Base-by-base conservation (phyloP, 2,113 vertebrate species). In the Mus musculus region DNA sequence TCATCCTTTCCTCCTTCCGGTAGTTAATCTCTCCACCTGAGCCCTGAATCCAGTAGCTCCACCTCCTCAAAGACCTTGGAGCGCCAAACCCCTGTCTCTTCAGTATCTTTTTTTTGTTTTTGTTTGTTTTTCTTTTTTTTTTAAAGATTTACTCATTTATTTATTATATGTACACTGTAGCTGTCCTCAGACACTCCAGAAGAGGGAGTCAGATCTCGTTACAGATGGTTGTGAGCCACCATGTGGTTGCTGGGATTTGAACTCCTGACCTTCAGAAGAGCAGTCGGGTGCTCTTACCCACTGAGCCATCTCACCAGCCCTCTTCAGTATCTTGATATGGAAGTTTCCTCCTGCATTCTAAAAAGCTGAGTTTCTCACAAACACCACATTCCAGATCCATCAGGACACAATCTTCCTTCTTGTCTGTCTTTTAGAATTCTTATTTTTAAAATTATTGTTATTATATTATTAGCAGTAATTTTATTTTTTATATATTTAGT, bases 21-120 rank as follows among this genome's bases (percentile, higher is more conserved):
- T 88, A 69, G 77, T 78, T 97, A 97, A 98, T 97, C 96, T 80
- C 61, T 94, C 90, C 89, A 97, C 96, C 97, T 96, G 95, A 97
- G 92, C 80, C 78, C 91, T 89, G 77, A 49, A 80, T 95, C 93
- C 59, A 84, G 39, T 5, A 85, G 77, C 72, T 93, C 76, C 75
- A 86, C 93, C 89, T 92, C 72, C 88, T 95, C 80, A 56, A 73
- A 75, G 71, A 90, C 42, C 52, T 46, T 14, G 42, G 71, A 5
- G 59, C 72, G 88, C 69, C 63, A 81, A 88, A 26, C 52, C 36
- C n/a, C 28, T 26, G 3, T 24, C 9, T 65, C 39, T 89, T 76
- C 39, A 46, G 78, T 26, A 49, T 80, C 26, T 63, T 69, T n/a
- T n/a, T n/a, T n/a, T n/a, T n/a, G n/a, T n/a, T n/a, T n/a, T n/a